These are phyloP conservation scores for Tychaedon coryphoeus DNA, from an alignment of 2,113 vertebrate genomes.

Conservation along the genomic window DNA sequence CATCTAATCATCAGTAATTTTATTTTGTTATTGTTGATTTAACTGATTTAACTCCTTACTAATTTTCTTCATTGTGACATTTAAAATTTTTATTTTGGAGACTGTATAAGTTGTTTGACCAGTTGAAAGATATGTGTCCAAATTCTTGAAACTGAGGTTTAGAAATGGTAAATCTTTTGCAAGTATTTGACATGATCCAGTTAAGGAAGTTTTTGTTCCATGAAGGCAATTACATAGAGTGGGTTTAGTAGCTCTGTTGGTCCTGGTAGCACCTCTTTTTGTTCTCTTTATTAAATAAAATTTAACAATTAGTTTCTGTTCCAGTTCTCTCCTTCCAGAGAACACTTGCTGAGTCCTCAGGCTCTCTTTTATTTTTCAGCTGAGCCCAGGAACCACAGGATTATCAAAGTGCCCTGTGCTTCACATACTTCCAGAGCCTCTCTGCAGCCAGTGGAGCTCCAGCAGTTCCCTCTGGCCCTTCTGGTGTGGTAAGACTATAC, in stretches of 20 bases:
- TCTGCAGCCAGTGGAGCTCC: background rate
- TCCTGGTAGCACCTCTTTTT: background rate
- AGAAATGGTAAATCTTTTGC: fast-evolving
- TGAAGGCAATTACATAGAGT: background rate
- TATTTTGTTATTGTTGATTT: background rate
- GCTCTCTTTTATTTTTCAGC: background rate
- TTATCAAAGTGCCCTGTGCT: background rate
- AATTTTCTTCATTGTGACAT: background rate
- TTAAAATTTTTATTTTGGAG: background rate
- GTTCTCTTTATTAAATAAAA: background rate
- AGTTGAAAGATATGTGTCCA: background rate
- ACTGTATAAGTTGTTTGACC: background rate
- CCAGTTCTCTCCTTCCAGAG: background rate
- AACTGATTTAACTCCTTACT: background rate
- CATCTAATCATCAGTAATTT: background rate
- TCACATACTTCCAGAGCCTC: background rate
- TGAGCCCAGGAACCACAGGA: background rate
- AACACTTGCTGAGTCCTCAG: background rate
- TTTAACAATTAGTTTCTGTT: background rate
- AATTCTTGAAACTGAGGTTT: background rate
- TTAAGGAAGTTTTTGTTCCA: background rate
- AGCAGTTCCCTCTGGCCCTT: background rate
- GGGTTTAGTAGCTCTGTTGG: background rate
- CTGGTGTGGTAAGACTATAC: background rate
- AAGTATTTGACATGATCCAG: background rate